phyloP scores from a whole-genome alignment of 2,797 vertebrate species.

The Eleutherodactylus coqui region DNA sequence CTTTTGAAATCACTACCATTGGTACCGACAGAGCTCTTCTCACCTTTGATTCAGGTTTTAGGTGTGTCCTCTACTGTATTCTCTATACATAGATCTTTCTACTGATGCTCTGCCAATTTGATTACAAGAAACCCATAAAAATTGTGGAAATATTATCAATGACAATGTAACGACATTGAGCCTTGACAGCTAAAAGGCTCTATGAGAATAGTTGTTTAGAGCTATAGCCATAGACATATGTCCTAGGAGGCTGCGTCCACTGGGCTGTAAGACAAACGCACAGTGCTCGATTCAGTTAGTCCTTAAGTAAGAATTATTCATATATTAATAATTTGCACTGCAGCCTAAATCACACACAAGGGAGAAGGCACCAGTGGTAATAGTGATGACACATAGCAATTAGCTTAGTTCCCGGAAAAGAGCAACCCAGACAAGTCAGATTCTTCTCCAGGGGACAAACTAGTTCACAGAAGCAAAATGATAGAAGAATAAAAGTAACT shows the following conservation, averaged over 20 bases:
- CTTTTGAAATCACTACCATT: no score
- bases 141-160: not conserved
- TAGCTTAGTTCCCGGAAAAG: slow-evolving; percentile 45
- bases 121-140: not conserved
- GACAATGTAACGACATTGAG: not conserved
- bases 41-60: not conserved
- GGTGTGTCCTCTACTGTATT: not conserved
- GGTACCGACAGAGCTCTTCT: not conserved
- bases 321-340: slow-evolving; percentile 43
- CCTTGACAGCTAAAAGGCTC: not conserved
- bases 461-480: slow-evolving; percentile 40
- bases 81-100: not conserved
- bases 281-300: slow-evolving; percentile 35
- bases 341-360: not conserved
- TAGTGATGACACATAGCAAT: slow-evolving; percentile 57
- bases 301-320: slow-evolving; percentile 34
- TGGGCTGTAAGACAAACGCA: not conserved
- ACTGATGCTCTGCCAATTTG: not conserved
- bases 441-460: slow-evolving; percentile 56
- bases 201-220: not conserved
- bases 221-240: not conserved
- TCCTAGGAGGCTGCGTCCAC: not conserved
- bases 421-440: slow-evolving; percentile 56
- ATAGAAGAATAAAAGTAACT: slow-evolving; percentile 57
- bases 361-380: slow-evolving; percentile 35